A percentile compares a stretch with the other conserved stretches of the same genome.
These are phyloP conservation scores for Agrilus mali DNA, from an alignment of 2,888 invertebrate genomes.

Conservation along the genomic window DNA sequence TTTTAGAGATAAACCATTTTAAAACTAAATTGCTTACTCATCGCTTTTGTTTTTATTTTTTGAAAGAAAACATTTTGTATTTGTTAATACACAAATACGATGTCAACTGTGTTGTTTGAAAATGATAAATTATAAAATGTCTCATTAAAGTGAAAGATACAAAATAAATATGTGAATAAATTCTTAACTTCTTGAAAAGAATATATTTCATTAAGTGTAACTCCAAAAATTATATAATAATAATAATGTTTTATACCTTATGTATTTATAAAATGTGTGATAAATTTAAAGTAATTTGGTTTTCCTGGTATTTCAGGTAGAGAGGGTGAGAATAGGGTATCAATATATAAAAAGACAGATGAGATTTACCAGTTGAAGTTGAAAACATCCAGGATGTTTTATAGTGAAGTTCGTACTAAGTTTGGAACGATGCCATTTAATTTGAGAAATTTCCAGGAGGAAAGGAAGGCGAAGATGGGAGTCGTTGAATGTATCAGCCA, in stretches of 20 bases:
- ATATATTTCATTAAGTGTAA: no score
- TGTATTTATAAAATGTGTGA: slow-evolving; percentile 1
- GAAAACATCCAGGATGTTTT: slow-evolving; percentile 89
- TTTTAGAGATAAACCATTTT: no score
- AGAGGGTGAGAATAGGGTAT: slow-evolving; percentile 89
- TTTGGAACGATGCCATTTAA: slow-evolving; percentile 97
- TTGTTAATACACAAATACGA: no score
- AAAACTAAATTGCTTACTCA: no score
- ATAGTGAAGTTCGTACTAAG: slow-evolving; percentile 78
- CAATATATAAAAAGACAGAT: slow-evolving; percentile 97
- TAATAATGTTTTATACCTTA: neutral
- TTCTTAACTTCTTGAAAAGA: no score
- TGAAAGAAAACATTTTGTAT: no score
- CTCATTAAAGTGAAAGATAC: neutral
- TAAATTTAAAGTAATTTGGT: slow-evolving; percentile 7
- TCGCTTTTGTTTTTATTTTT: no score
- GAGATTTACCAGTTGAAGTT: slow-evolving; percentile 94
- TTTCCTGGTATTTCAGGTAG: slow-evolving; percentile 47
- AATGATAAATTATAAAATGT: no score
- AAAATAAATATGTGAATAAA: neutral
- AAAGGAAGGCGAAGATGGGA: slow-evolving; percentile 95
- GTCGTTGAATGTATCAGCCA: slow-evolving; percentile 97
- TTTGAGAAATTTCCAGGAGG: slow-evolving; percentile 87
- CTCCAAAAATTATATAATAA: neutral
- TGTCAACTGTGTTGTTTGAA: no score